These are phyloP conservation scores for Lathronympha strigana DNA, from an alignment of 2,888 invertebrate genomes.

Conservation along the genomic window DNA sequence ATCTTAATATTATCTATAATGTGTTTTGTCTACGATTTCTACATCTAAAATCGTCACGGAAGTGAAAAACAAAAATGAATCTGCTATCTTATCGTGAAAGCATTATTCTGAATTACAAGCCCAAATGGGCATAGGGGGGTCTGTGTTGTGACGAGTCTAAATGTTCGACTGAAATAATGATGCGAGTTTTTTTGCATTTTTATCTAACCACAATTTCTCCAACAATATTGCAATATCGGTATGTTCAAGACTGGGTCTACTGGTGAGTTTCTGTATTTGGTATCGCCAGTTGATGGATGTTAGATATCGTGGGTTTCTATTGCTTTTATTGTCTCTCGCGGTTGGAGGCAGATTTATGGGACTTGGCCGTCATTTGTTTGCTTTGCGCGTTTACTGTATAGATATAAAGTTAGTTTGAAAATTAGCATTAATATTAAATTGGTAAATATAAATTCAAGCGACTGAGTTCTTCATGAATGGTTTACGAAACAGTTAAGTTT, in stretches of 20 bases:
- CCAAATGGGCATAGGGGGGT: too few species aligned
- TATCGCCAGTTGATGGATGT: conserved; percentile 57
- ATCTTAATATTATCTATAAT: background rate
- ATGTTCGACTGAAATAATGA: too few species aligned
- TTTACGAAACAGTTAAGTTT: too few species aligned
- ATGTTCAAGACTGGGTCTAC: background rate
- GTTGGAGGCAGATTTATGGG: conserved; percentile 39
- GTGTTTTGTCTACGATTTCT: background rate
- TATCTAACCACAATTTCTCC: too few species aligned
- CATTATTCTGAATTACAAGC: too few species aligned
- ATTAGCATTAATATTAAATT: background rate
- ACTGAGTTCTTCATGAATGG: too few species aligned
- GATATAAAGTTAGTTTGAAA: background rate
- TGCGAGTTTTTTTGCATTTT: too few species aligned
- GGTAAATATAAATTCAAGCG: background rate
- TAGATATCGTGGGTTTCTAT: conserved; percentile 52
- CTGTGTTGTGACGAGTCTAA: too few species aligned
- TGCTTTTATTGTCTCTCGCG: conserved; percentile 27
- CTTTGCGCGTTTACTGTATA: background rate
- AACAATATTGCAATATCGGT: too few species aligned
- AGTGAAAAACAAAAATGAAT: too few species aligned
- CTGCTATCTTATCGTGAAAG: too few species aligned
- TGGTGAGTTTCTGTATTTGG: conserved; percentile 57
- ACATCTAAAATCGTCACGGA: background rate
- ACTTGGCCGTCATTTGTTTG: conserved; percentile 18